Base-by-base conservation (phyloP, 2,113 vertebrate genomes). In the Rhinolophus sinicus region DNA sequence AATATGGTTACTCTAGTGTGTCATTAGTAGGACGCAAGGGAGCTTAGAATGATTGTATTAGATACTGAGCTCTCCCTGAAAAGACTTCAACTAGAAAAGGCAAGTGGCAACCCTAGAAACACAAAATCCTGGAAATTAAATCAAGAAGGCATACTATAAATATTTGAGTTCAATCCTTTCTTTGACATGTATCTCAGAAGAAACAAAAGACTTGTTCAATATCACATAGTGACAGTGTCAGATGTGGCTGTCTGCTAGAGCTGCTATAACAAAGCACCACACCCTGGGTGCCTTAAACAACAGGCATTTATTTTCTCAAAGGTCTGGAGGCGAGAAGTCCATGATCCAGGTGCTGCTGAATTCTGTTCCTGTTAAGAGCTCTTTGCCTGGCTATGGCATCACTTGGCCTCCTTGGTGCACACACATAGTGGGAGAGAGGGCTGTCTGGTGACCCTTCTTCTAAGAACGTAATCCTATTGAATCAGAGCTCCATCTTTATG, bases 81-180 rank as follows among this genome's bases (percentile, higher is more conserved):
- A 50, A 38, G 18, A 24, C 35, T 64, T 18, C 28, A 58, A 1
- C 4, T 70, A 54, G 44, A 80, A 96, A 97, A 87, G 26, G 5
- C 14, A 58, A 91, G 8, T 80, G 30, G 3, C 35, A 85, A 64
- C 26, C 5, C 47, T 56, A 50, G 24, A 95, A 93, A 64, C 7
- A 93, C 7, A 77, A 78, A 44, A 70, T 58, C 12, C 40, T 89
- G 35, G 15, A 82, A 95, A 73, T 72, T 40, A 95, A 90, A 90
- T 90, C 88, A 90, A 26, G 5, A 88, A 84, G 16, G 13, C 24
- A 88, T 72, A 38, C 80, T 93, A 65, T 60, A 92, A 80, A 84
- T 82, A 67, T 62, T 88, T 78, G 44, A 85, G 9, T 24, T 96
- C 70, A 94, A 24, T 64, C 8, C 18, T 80, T 95, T 91, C 14